Evolutionary conservation across 1,140 invertebrate genomes (phyloP), one percentile per base, ranked within the genome.

Genomic region (Drosophila ambigua): DNA sequence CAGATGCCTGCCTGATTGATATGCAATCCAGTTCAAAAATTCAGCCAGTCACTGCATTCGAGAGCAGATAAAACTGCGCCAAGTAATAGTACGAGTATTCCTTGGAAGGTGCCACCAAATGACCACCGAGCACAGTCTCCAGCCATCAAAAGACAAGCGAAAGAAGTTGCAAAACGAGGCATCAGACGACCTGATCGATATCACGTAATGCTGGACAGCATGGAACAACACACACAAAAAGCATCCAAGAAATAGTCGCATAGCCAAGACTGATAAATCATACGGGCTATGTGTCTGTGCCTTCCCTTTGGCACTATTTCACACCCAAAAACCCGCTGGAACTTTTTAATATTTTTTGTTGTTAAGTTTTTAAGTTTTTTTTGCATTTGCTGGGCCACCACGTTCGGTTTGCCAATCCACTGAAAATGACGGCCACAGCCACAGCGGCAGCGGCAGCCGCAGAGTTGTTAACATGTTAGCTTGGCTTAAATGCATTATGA

Each of bases 401-500:
- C 62, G 48, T 60, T 75, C 45, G 55, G 62, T 75, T 68, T 69
- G 72, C 62, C 72, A 75, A 76, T 75, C 72, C 31, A 46, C 62
- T 66, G 51, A 51, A 75, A 60, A 65, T 75, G 72, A 67, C 55
- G 72, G 54, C 72, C 11, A 3, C 11, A 39, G 11, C 35, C 9
- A 4, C 31, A 35, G 8, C 31, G 23, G n/a, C 51, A 68, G n/a
- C n/a, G n/a, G n/a, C n/a, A n/a, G 63, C 60, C 72, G 48, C 63
- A 75, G 39, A 76, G 72, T 55, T 67, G 72, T 55, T 61, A 60
- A 76, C 63, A 61, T 68, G 73, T 76, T 68, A 76, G 67, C 72
- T 67, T 55, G 55, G 64, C 72, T 76, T 76, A 76, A 76, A 76
- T 76, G 72, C 44, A 61, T 76, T 67, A 76, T 76, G 72, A 68